Base-by-base conservation (phyloP, 2,113 vertebrate species). In the Ardeotis arabs region DNA sequence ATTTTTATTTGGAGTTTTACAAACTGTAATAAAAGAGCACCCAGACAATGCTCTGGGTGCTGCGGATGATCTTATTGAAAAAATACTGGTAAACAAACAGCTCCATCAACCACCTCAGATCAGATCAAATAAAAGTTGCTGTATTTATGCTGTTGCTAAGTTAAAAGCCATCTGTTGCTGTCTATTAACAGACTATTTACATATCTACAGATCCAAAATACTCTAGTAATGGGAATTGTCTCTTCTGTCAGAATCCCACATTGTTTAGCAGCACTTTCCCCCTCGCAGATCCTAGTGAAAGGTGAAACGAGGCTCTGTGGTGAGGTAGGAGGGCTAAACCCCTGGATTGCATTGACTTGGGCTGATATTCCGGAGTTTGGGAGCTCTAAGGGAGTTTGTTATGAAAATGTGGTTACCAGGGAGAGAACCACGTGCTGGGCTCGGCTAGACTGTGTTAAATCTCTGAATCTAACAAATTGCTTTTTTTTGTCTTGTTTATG, bases 31-130 rank as follows among this genome's bases (percentile, higher is more conserved):
- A 89, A 89, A 96, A 95, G 58, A 95, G 69, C 35, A 84, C 79
- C 44, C 89, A 96, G 94, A 95, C 75, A 64, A 62, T 79, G 94
- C 84, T 95, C 58, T 92, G 94, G 83, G 92, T 86, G 50, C 69
- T 89, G 66, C 1, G 9, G 75, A 66, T 81, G 53, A 94, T 94
- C 69, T 85, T 83, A 60, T 77, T 96, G 87, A 7, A 93, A 92
- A 94, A 94, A 87, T 28, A 89, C 87, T 83, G 37, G 50, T 89
- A 96, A 94, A 95, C 85, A 94, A 96, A 84, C 72, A 74, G 92
- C 53, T 92, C 62, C 58, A 84, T 90, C 76, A 96, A 53, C 69
- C 49, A 95, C 66, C 73, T 94, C 58, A 27, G 68, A 89, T 93
- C 93, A 86, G 82, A 94, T 95, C 44, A 93, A 95, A 90, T 90